These are phyloP conservation scores for Ethmia dodecea DNA, from an alignment of 2,888 invertebrate species.

Conservation along the genomic window DNA sequence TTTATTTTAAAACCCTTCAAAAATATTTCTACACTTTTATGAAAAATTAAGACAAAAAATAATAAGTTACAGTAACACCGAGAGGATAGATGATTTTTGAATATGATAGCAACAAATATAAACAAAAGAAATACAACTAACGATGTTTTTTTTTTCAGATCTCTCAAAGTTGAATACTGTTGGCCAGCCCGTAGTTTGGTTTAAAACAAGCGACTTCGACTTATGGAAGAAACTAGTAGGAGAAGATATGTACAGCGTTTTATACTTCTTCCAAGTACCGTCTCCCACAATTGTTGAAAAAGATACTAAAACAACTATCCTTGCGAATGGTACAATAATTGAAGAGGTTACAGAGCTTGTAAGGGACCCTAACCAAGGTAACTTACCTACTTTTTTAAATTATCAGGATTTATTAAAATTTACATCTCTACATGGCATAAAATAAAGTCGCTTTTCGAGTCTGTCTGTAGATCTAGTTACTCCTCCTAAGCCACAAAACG, in stretches of 20 bases:
- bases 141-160: conserved; percentile 11
- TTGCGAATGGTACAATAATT: conserved; percentile 43
- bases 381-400: not conserved
- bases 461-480: too few relatives aligned
- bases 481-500: too few relatives aligned
- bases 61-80: too few relatives aligned
- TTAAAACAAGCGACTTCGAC: conserved; percentile 17
- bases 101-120: too few relatives aligned
- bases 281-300: conserved; percentile 30
- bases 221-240: conserved; percentile 25
- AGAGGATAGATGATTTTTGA: too few relatives aligned
- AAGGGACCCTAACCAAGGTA: conserved; percentile 10
- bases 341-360: conserved; percentile 31
- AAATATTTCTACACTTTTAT: too few relatives aligned
- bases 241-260: conserved; percentile 20
- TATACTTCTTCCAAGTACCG: conserved; percentile 34
- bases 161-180: conserved; percentile 9
- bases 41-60: too few relatives aligned
- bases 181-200: conserved; percentile 15
- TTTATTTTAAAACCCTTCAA: too few relatives aligned
- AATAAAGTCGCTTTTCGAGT: too few relatives aligned
- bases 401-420: not conserved
- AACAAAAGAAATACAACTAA: not conserved
- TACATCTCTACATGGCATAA: not conserved
- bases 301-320: conserved; percentile 32